Percentiles rank a stretch among this genome's conserved stretches.
phyloP scores from a whole-genome alignment of 2,113 vertebrate species.

The rabbit (Oryctolagus cuniculus) region mOryCun1.1 NC_091432.1:170431501-170432000 shows the following conservation, averaged over 20 bases:
- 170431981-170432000: background rate
- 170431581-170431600: background rate
- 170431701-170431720: background rate
- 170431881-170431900: background rate
- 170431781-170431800: background rate
- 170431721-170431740: background rate
- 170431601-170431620: background rate
- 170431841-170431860: background rate
- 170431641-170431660: background rate
- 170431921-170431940: slow-evolving; percentile 5
- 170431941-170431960: background rate
- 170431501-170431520: background rate
- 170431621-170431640: background rate
- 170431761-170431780: no score
- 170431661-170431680: background rate
- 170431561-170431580: background rate
- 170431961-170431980: background rate
- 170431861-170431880: background rate
- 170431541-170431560: background rate
- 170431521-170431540: background rate
- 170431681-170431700: background rate
- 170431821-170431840: background rate
- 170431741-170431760: background rate
- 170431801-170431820: background rate
- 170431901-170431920: background rate